Evolutionary conservation across 2,113 vertebrate genomes (phyloP), one percentile per base, ranked within the genome.

Genomic region (Corythaeola cristata): DNA sequence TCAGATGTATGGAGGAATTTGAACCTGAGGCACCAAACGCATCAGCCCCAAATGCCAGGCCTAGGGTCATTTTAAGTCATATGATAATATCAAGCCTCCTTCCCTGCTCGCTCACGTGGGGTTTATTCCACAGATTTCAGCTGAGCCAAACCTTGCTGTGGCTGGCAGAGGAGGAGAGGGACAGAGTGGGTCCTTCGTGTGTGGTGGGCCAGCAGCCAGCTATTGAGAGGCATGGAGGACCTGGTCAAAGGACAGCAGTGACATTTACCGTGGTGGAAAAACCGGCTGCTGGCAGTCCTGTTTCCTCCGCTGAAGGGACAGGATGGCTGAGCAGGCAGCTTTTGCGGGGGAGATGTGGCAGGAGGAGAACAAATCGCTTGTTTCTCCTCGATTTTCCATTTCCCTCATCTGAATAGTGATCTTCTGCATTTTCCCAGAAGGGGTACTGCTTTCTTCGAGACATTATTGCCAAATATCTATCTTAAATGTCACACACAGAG

Each of bases 381-480:
- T 90, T 92, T 93, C 75, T 93, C 69, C 62, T 88, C 0, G 1
- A 67, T 67, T 85, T 96, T 89, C 78, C 58, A 82, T 92, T 97
- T 97, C 93, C 55, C 76, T 96, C 91, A 66, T 93, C 84, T 89
- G 53, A 97, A 67, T 81, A 96, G 74, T 56, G 37, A 53, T 77
- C 52, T 89, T 97, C 81, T 11, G 6, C 53, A 73, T 96, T 96
- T 96, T 84, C 58, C 50, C 90, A 93, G 22, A 75, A 82, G 68
- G 77, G 49, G 50, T 92, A 83, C 59, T 41, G 52, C 41, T 96
- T 97, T 93, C 87, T 85, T 86, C 7, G 30, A 93, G 50, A 88
- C 23, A 19, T 76, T 93, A 91, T 79, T 94, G 78, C 79, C 93
- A 94, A 95, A 84, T 86, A 96, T 89, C 88, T 95, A 63, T 94